Evolutionary conservation across 2,797 vertebrate genomes (phyloP), one percentile per base, ranked within the genome.

Genomic region (Pteronotus mesoamericanus): DNA sequence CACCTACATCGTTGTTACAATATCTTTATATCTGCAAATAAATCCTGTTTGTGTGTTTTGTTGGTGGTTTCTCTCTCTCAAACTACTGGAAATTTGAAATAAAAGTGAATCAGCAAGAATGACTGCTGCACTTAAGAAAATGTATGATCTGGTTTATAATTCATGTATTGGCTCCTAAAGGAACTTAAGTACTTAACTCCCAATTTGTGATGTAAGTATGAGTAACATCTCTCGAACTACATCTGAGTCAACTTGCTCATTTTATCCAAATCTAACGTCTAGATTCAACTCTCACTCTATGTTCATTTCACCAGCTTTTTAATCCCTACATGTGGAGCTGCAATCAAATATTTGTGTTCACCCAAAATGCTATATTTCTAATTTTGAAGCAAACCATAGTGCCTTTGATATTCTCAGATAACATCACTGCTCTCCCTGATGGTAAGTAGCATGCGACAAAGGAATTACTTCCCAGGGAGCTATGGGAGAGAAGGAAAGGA

Each of bases 21-120:
- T n/a, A 42, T 66, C 21, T 90, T 83, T 89, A 46, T 84, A 89
- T n/a, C 48, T 84, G 15, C 29, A 74, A 39, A n/a, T n/a, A 51
- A 77, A 85, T 53, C 37, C 46, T 89, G 2, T 48, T 32, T 79
- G 37, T 42, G 39, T 12, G 42, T 22, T 80, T 83, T 59, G 15
- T 66, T 48, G 26, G 57, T 91, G 48, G 51, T 32, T 86, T 86
- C 14, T 53, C 75, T 46, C 79, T 18, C 42, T 85, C 9, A 15
- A 61, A 84, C 75, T 85, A 51, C 34, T 90, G 34, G 71, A 94
- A 90, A 92, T 42, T 59, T 95, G 46, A 89, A 91, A 83, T 55
- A 68, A 94, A 96, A 94, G 69, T 97, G 95, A 97, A 79, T 97
- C 96, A 95, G 94, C 85, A 97, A 64, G 53, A 92, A 37, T 29